Evolutionary conservation across 1,140 invertebrate genomes (phyloP), one percentile per base, ranked within the genome.

Genomic region (Caenorhabditis briggsae): DNA sequence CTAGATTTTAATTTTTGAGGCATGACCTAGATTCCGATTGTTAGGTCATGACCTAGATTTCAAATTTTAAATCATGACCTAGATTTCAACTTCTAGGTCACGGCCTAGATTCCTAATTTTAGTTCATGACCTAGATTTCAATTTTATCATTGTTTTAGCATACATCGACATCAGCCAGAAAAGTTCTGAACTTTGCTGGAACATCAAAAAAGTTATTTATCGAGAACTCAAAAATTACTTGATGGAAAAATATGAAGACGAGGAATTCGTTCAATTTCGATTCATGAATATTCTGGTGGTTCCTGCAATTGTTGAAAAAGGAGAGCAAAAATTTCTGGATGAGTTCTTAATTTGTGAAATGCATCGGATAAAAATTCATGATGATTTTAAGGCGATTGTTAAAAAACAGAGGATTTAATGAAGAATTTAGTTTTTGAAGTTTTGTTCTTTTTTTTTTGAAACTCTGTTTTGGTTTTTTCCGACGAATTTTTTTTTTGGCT

Each of bases 251-350:
- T 18, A 18, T 5, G 64, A 18, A 1, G 11, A 70, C n/a, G 9
- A 12, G 23, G 59, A 61, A 8, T 2, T n/a, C n/a, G 56, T n/a
- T 58, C 23, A 41, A 46, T 43, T 25, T 1, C 33, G 64, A n/a
- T 70, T 70, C 8, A 7, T 70, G 33, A 16, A 70, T 18, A 70
- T 46, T 43, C 64, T 70, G 16, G 33, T 33, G 18, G 16, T 70
- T 5, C 33, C 41, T 14, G 8, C 16, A 18, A 70, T 70, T 43
- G 33, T 70, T 3, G 64, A 70, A 46, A 12, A 8, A 43, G 64
- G 33, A 70, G 64, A 70, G 5, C 33, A 70, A 18, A 70, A 70
- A 70, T 70, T 70, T 43, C 11, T 70, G 64, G 64, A 70, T 18
- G 64, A 70, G 18, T 43, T 70, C 18, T 7, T 70, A 5, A 70